These are phyloP conservation scores for Istiophorus platypterus DNA, from an alignment of 2,113 vertebrate species.

Conservation along the genomic window DNA sequence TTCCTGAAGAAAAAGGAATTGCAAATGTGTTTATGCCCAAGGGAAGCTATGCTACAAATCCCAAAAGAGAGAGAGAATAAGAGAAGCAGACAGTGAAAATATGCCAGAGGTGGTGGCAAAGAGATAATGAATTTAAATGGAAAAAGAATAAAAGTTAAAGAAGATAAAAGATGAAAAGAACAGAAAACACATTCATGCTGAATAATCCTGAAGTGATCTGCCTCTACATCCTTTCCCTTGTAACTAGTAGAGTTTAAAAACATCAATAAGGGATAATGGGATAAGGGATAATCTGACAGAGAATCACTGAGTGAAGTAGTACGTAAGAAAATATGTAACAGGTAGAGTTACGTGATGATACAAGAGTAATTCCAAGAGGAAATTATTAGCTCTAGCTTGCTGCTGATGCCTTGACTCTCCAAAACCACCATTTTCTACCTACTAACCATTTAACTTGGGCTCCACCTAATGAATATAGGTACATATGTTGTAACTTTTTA, in stretches of 20 bases:
- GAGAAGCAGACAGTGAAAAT: constrained; percentile 1
- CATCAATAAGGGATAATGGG: background rate
- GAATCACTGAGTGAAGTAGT: constrained; percentile 9
- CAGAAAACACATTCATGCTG: background rate
- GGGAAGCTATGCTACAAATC: constrained; percentile 34
- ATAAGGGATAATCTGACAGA: constrained; percentile 3
- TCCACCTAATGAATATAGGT: background rate
- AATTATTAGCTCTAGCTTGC: constrained; percentile 38
- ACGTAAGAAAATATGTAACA: constrained; percentile 50
- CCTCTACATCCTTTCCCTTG: background rate
- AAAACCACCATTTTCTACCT: constrained; percentile 43
- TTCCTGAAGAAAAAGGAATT: constrained; percentile 33
- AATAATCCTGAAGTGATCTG: background rate
- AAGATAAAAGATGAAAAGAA: background rate
- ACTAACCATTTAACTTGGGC: constrained; percentile 28
- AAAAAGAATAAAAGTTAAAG: background rate
- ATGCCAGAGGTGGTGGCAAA: constrained; percentile 21
- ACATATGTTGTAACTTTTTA: background rate
- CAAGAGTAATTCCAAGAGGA: constrained; percentile 49
- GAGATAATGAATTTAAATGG: background rate
- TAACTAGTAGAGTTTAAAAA: constrained; percentile 6
- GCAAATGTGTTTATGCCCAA: constrained; percentile 54
- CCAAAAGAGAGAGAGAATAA: constrained; percentile 22
- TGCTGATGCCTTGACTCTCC: constrained; percentile 52
- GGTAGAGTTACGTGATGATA: constrained; percentile 18